A percentile compares a stretch with the other conserved stretches of the same genome.
These are phyloP conservation scores for Sebastes matsubarae DNA, from an alignment of 2,797 vertebrate genomes.

Conservation along the genomic window DNA sequence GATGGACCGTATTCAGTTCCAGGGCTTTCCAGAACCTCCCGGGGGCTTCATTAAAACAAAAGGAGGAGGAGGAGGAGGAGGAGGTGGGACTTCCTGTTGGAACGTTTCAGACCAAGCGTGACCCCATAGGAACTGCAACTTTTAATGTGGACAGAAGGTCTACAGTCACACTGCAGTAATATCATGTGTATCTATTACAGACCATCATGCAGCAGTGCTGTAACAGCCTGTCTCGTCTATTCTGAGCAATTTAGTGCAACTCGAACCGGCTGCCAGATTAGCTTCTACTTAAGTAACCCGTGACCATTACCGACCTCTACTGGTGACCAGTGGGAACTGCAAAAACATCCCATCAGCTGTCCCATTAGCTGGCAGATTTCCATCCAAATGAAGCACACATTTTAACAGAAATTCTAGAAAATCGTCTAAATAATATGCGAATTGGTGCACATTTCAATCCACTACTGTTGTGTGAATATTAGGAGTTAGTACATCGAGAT, in stretches of 20 bases:
- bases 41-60: slow-evolving; percentile 91
- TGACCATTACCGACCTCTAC: not conserved
- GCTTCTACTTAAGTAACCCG: not conserved
- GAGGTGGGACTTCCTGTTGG: slow-evolving; percentile 90
- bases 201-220: not conserved
- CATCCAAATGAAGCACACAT: not conserved
- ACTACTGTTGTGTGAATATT: not conserved
- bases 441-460: not conserved
- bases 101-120: slow-evolving; percentile 85
- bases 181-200: not conserved
- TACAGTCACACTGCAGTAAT: not conserved
- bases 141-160: slow-evolving; percentile 67
- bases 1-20: slow-evolving; percentile 89
- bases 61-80: slow-evolving; percentile 64
- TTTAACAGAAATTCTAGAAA: no score
- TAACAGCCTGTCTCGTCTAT: not conserved
- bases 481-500: not conserved
- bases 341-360: not conserved
- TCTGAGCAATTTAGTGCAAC: not conserved
- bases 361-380: not conserved
- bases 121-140: slow-evolving; percentile 75
- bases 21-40: slow-evolving; percentile 91
- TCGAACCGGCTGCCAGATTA: not conserved
- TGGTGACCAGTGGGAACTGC: not conserved
- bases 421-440: not conserved